Evolutionary conservation across 2,797 vertebrate genomes (phyloP).

Genomic region (Cuculus canorus): DNA sequence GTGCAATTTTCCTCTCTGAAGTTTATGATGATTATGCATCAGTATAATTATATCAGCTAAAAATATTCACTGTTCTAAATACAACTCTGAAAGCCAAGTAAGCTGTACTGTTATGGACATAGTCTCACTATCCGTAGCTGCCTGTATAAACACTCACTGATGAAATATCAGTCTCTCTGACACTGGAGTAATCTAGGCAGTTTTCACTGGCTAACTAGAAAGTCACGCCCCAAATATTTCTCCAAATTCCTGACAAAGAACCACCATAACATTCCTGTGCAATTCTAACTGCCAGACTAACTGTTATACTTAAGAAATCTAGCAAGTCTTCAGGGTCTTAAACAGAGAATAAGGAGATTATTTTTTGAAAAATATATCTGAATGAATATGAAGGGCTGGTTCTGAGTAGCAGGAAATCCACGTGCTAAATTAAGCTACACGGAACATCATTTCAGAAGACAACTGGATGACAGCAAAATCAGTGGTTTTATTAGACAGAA

Average conservation of each 20-base stretch:
- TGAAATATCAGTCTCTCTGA: not conserved
- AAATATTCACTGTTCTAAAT: constrained; percentile 37
- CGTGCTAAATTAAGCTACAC: not conserved
- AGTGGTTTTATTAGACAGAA: not conserved
- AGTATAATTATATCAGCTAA: not conserved
- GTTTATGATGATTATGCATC: constrained; percentile 34
- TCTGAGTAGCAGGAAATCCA: not conserved
- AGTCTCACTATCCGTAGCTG: not conserved
- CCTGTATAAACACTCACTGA: not conserved
- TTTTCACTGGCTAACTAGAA: constrained; percentile 20
- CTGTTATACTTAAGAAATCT: not conserved
- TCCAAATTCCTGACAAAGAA: not conserved
- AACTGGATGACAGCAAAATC: not conserved
- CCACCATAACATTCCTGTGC: not conserved
- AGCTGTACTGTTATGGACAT: not conserved
- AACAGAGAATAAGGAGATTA: not conserved
- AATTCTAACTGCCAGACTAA: not conserved
- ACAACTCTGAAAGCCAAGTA: constrained; percentile 15
- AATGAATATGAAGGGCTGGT: not conserved
- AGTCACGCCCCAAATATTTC: not conserved
- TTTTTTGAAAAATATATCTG: not conserved
- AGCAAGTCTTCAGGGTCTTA: not conserved
- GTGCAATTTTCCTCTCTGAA: constrained; percentile 1
- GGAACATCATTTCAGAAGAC: not conserved
- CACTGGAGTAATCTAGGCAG: not conserved